Percentiles rank a stretch among this genome's conserved stretches.
Conservation (phyloP, 2,113 vertebrate genomes). For the Salvator merianae region DNA sequence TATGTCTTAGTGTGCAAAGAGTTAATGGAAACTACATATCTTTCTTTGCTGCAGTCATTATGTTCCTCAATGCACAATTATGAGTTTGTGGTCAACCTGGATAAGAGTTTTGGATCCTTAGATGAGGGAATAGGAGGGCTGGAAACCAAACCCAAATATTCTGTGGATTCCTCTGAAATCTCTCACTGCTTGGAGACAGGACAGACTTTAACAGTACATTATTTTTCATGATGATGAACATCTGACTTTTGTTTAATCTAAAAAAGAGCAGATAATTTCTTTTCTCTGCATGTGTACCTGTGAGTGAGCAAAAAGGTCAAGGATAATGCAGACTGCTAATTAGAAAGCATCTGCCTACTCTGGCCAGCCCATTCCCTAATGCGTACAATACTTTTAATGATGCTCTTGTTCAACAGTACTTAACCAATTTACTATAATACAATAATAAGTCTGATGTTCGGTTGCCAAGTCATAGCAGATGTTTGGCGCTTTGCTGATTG, state of each 20-base stretch:
- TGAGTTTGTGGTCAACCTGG: too few relatives aligned
- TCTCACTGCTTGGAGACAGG: too few relatives aligned
- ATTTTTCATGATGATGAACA: not conserved
- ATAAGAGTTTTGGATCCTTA: too few relatives aligned
- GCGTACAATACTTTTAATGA: conserved; percentile 34
- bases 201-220: too few relatives aligned
- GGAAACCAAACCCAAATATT: too few relatives aligned
- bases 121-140: too few relatives aligned
- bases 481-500: conserved; percentile 17
- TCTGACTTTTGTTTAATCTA: not conserved
- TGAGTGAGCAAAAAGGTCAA: conserved; percentile 26
- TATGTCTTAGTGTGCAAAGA: not conserved
- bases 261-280: conserved; percentile 10
- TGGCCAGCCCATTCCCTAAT: conserved; percentile 24
- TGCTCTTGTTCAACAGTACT: conserved; percentile 28
- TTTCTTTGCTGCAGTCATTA: too few relatives aligned
- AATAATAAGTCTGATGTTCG: conserved; percentile 23
- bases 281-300: not conserved
- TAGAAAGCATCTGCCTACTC: conserved; percentile 36
- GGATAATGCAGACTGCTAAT: conserved; percentile 33
- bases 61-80: not conserved
- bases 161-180: too few relatives aligned
- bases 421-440: conserved; percentile 23
- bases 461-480: conserved; percentile 30
- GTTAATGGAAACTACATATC: not conserved